Base-by-base conservation (phyloP, 2,888 invertebrate species). In the Tachina fera region DNA sequence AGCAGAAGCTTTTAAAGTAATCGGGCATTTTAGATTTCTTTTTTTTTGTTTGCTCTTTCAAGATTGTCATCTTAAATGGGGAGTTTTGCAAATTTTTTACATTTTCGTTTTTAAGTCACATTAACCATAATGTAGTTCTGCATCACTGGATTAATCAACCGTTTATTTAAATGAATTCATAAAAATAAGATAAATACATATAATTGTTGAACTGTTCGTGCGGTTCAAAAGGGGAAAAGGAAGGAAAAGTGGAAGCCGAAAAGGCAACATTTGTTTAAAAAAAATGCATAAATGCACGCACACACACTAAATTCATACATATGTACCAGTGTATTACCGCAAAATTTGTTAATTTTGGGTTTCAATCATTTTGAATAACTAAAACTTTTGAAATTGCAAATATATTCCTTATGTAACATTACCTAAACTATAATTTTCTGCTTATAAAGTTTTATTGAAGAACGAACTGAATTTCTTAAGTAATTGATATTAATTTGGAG, bases 1-100 rank as follows among this genome's bases (percentile, higher is more conserved):
- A 79, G 83, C 86, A 86, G 86, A 83, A 86, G 86, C 83, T 79
- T 83, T 83, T 80, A 79, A 79, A 76, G 51, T 76, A 83, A 86
- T 86, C 83, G 79, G 58, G 76, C 63, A 83, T 76, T 76, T 82
- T 80, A 76, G 49, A 79, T 72, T 74, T 81, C 6, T 5, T 6
- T 56, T 41, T 51, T 47, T 51, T 65, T 60, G n/a, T 51, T 63
- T 65, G 9, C 53, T 39, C 61, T 51, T 84, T 8, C 68, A 41
- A 76, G 86, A 83, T 86, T 80, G 78, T 68, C 86, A 86, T 83
- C 83, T 86, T 76, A 83, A 76, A 83, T 72, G 83, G 45, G 72
- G 43, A 85, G 71, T 81, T 86, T 83, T 75, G 74, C 49, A 71
- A 81, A 67, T 67, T 85, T 31, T 85, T 68, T 74, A 74, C 41